Evolutionary conservation across 2,888 invertebrate genomes (phyloP), one percentile per base, ranked within the genome.

Genomic region (Escarpia spicata): DNA sequence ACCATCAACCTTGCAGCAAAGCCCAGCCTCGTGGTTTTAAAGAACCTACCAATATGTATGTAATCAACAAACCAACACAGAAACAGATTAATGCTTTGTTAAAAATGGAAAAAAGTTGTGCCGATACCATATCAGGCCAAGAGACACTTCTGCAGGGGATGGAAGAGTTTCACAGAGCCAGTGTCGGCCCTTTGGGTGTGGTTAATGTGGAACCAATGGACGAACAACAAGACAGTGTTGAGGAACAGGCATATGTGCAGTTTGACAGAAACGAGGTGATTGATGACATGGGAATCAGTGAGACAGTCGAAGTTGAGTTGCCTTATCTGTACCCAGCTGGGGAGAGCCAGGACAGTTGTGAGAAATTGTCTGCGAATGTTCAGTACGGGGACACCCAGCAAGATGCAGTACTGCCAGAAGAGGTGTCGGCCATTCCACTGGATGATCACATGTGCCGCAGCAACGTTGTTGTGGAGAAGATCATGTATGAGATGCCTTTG

Each of bases 271-370:
- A 75, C 2, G 75, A 75, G 75, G 75, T 75, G n/a, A n/a, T 75
- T n/a, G 75, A 75, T 75, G 75, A 75, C 26, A 75, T 75, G 75
- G 75, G 75, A 19, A 75, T 75, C 75, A 75, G 75, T 75, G 75
- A 75, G 26, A 75, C n/a, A 6, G 75, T 75, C 75, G 75, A 75
- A 26, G 75, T 75, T 6, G 75, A 75, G 75, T 75, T 75, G 75
- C 75, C 75, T n/a, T 75, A 75, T 26, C n/a, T 75, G 75, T 75
- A 75, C n/a, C 75, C 75, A 75, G 75, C 4, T 26, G 75, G 75
- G 26, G 75, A 75, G 19, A n/a, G 75, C n/a, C 19, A n/a, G 26
- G n/a, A 75, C n/a, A 26, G 19, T n/a, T 26, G 75, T 75, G 75
- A 75, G 75, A 75, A 75, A 26, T 75, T 75, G 2, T 75, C 75